Percentiles rank a stretch among this genome's conserved stretches.
Conservation (phyloP, 2,113 vertebrate species). For the Mionectes macconnelli region DNA sequence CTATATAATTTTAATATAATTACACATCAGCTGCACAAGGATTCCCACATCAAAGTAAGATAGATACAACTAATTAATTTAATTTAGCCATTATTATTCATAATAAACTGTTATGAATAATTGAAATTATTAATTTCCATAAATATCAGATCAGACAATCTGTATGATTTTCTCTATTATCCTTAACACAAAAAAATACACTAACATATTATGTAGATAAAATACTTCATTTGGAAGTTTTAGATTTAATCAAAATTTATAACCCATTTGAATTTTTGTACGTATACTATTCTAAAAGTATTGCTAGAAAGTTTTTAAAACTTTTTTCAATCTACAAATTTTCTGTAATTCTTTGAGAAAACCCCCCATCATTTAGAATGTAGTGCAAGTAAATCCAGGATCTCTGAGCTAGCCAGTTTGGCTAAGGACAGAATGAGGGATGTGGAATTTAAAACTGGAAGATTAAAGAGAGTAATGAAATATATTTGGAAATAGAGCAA, state of each 20-base stretch:
- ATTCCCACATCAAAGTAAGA: not conserved
- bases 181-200: not conserved
- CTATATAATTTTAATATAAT: not conserved
- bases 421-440: not conserved
- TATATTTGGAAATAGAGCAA: not conserved
- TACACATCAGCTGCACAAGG: not conserved
- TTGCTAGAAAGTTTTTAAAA: not conserved
- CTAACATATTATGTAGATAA: not conserved
- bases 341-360: not conserved
- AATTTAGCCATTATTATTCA: not conserved
- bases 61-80: not conserved
- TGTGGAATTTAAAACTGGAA: not conserved
- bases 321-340: not conserved
- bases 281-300: not conserved
- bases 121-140: not conserved
- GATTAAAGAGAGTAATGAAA: not conserved
- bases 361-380: accelerated
- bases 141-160: not conserved
- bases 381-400: not conserved
- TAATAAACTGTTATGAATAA: not conserved
- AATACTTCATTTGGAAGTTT: not conserved
- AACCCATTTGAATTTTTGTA: not conserved
- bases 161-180: not conserved
- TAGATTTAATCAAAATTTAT: not conserved
- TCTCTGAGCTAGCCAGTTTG: not conserved